phyloP scores from a whole-genome alignment of 2,888 invertebrate genomes.

The Tupiocoris notatus region DNA sequence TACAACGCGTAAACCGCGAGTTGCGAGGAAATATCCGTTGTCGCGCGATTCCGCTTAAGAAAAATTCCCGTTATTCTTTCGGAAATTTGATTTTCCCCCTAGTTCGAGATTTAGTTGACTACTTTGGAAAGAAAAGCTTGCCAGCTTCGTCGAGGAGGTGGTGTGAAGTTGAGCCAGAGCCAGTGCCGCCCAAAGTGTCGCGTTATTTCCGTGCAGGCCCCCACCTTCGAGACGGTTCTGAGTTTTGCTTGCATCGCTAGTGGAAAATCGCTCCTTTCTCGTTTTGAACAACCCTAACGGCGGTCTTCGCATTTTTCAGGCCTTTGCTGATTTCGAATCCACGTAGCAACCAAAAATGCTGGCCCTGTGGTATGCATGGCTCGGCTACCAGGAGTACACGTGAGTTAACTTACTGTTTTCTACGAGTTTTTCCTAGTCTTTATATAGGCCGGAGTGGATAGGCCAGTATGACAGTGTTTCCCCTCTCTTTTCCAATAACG shows the following conservation, averaged over 20 bases:
- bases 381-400: constrained; percentile 55
- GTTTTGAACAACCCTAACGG: constrained; percentile 25
- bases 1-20: neutral
- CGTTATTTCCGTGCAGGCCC: constrained; percentile 28
- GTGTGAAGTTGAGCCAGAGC: constrained; percentile 24
- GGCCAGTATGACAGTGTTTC: constrained; percentile 1
- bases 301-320: constrained; percentile 17
- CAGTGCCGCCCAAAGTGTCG: constrained; percentile 4
- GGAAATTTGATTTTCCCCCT: neutral
- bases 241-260: constrained; percentile 8
- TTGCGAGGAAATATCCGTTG: neutral
- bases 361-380: constrained; percentile 55
- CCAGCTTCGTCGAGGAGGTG: neutral
- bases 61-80: neutral
- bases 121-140: neutral
- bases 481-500: constrained; percentile 4
- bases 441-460: constrained; percentile 28
- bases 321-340: constrained; percentile 2
- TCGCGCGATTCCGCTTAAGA: neutral
- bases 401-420: constrained; percentile 51
- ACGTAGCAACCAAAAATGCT: constrained; percentile 52
- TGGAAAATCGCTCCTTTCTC: constrained; percentile 3
- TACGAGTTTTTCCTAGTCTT: constrained; percentile 19
- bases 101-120: neutral
- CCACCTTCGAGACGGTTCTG: neutral